Conservation (phyloP, 2,797 vertebrate genomes). For the Sorex maritimensis region DNA sequence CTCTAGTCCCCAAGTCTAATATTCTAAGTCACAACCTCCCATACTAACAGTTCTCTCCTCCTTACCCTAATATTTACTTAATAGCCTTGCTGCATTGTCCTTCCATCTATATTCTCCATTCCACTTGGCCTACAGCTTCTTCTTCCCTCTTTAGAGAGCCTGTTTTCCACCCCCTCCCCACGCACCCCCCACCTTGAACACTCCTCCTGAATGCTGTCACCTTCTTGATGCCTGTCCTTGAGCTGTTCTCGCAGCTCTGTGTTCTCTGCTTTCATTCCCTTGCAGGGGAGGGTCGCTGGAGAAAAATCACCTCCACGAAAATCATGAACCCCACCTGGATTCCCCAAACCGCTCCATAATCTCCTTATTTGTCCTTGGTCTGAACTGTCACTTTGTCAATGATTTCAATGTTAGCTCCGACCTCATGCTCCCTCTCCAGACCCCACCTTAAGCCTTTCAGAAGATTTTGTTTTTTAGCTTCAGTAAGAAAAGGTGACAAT, state of each 20-base stretch:
- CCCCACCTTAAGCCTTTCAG: neutral
- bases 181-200: too few relatives aligned
- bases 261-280: neutral
- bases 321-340: neutral
- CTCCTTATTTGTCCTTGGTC: neutral
- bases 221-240: neutral
- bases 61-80: neutral
- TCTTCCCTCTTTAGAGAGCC: neutral
- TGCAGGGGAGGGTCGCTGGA: neutral
- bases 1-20: too few relatives aligned
- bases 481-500: neutral
- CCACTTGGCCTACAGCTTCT: neutral
- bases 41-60: neutral
- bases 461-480: neutral
- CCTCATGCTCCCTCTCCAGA: neutral
- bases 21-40: neutral
- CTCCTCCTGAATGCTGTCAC: neutral
- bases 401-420: neutral
- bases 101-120: too few relatives aligned
- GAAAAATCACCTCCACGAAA: neutral
- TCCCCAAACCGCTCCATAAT: neutral
- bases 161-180: too few relatives aligned
- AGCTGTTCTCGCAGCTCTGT: too few relatives aligned
- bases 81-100: too few relatives aligned
- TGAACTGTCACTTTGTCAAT: neutral